Evolutionary conservation across 2,113 vertebrate species (phyloP), one percentile per base, ranked within the genome.

Genomic region (Oplegnathus fasciatus): DNA sequence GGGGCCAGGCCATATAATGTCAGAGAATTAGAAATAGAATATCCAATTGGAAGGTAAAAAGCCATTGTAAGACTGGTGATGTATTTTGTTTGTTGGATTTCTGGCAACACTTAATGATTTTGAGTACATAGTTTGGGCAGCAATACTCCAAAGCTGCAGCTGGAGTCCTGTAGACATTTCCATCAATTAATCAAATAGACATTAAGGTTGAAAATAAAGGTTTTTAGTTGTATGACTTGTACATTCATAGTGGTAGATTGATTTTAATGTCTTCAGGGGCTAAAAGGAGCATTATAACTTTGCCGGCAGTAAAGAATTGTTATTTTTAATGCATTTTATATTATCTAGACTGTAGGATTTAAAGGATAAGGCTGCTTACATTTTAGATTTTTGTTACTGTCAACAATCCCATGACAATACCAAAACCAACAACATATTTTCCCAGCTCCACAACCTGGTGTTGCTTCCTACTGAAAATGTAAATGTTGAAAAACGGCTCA

Each of bases 1-100:
- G 28, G 22, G 50, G 66, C 65, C 64, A 30, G 30, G 18, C 44
- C 57, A 18, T 58, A 50, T 70, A 80, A 89, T 75, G 81, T 69
- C 74, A 77, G 34, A 86, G 77, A 85, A 81, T 84, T 84, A 69
- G 64, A 73, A 79, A 72, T 15, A 54, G 67, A 80, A 42, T 24
- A 74, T 83, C 48, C 26, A 64, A 75, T 88, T 52, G 52, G 34
- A 71, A 9, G 37, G 62, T 64, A 42, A 79, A 73, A 79, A 20
- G 68, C 18, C 71, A 50, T 22, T 42, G 26, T 65, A 2, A 18
- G 42, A 34, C 9, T 44, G 24, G 7, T 30, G 66, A 60, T 1
- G 8, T 4, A 26, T 5, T 66, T 54, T 64, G 13, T 26, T n/a
- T 26, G 61, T 48, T 24, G 9, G 22, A 61, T 13, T 75, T 26